Conservation (phyloP, 2,888 invertebrate genomes). For the Azorinus chamasolen region DNA sequence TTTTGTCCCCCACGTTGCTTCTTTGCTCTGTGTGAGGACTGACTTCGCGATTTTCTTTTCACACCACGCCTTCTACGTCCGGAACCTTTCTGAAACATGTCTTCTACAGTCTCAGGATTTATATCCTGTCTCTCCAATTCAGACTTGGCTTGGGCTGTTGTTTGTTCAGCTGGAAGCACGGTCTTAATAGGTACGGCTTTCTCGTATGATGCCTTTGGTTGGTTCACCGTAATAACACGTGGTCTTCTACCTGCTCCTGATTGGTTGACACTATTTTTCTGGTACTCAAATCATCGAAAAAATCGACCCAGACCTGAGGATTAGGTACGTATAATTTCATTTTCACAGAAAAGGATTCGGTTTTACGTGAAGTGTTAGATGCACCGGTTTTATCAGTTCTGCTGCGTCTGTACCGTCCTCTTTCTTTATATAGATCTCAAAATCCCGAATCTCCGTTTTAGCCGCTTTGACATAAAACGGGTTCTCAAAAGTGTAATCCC, state of each 20-base stretch:
- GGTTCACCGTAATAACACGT: constrained; percentile 18
- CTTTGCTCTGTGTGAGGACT: constrained; percentile 7
- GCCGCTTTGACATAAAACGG: constrained; percentile 33
- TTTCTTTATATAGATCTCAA: constrained; percentile 46
- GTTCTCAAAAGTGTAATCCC: constrained; percentile 27
- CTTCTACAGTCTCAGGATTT: constrained; percentile 26
- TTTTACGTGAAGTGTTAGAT: constrained; percentile 44
- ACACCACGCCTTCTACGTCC: too few species aligned
- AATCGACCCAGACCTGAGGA: constrained; percentile 38
- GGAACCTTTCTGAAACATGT: constrained; percentile 36
- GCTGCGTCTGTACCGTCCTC: constrained; percentile 12
- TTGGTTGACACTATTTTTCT: constrained; percentile 32
- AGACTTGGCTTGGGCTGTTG: constrained; percentile 5
- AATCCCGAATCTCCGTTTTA: constrained; percentile 33
- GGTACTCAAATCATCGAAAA: constrained; percentile 21
- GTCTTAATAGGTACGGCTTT: neutral
- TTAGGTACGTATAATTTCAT: constrained; percentile 54
- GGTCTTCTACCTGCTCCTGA: constrained; percentile 25
- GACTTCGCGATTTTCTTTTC: constrained; percentile 9
- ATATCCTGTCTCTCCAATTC: constrained; percentile 38
- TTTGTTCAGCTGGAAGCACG: constrained; percentile 12
- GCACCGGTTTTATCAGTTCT: constrained; percentile 12
- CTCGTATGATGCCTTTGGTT: constrained; percentile 4
- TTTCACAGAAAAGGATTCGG: constrained; percentile 20
- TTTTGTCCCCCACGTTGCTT: constrained; percentile 9